phyloP scores from a whole-genome alignment of 2,113 vertebrate genomes.

The Percina caprodes region DNA sequence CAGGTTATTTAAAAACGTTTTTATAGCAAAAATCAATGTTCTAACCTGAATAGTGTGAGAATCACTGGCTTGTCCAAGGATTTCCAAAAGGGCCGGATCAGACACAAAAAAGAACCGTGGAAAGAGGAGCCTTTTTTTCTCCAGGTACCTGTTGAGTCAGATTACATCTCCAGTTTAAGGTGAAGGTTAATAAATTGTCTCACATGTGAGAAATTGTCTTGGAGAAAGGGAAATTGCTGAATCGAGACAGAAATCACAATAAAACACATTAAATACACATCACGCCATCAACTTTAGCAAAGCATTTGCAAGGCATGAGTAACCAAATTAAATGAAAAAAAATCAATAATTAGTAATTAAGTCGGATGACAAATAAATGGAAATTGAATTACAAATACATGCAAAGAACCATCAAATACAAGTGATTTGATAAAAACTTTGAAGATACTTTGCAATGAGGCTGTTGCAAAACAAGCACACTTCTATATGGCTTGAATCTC shows the following conservation, averaged over 20 bases:
- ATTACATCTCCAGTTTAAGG: conserved; percentile 9
- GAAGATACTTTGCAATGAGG: neutral
- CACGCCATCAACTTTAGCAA: neutral
- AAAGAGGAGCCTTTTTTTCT: conserved; percentile 91
- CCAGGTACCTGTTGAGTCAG: conserved; percentile 86
- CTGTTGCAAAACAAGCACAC: neutral
- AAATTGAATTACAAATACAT: neutral
- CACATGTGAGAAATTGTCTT: too few species aligned
- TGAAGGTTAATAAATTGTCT: too few species aligned
- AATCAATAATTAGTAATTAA: neutral
- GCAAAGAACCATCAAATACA: neutral
- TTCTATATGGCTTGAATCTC: neutral
- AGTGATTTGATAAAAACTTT: neutral
- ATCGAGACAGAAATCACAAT: too few species aligned
- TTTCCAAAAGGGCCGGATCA: conserved; percentile 91
- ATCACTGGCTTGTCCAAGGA: conserved; percentile 92
- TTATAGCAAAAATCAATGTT: neutral
- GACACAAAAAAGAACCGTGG: conserved; percentile 95
- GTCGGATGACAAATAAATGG: neutral
- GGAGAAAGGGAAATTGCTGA: too few species aligned
- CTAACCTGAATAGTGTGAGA: conserved; percentile 90
- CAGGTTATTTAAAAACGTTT: neutral
- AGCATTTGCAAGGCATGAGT: neutral
- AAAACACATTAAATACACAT: neutral
- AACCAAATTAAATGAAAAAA: neutral